Evolutionary conservation across 2,113 vertebrate genomes (phyloP).

Genomic region (Amphilophus citrinellus): DNA sequence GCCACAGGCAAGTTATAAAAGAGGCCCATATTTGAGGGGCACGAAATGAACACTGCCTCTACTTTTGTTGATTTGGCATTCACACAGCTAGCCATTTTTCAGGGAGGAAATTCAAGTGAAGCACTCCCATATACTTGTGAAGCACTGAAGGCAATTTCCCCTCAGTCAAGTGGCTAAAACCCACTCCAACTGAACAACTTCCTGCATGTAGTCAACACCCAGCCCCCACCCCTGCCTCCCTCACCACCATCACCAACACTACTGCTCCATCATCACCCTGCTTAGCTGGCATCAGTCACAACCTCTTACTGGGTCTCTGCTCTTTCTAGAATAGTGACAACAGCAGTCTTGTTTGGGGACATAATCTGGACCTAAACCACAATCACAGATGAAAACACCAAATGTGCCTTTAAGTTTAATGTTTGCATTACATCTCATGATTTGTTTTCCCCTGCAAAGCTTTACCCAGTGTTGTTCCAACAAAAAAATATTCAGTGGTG

Average conservation of each 20-base stretch:
- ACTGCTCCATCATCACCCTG: conserved; percentile 29
- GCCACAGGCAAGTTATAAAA: conserved; percentile 9
- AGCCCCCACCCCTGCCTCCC: too few relatives aligned
- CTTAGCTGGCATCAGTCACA: conserved; percentile 42
- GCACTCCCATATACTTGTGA: conserved; percentile 53
- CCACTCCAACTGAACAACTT: conserved; percentile 75
- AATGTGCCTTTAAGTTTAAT: neutral
- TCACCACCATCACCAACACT: neutral
- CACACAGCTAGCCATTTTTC: conserved; percentile 54
- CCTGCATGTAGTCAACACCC: conserved; percentile 58
- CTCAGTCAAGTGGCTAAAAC: conserved; percentile 70
- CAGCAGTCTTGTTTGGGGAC: conserved; percentile 14
- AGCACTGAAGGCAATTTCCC: conserved; percentile 64
- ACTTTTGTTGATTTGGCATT: conserved; percentile 67
- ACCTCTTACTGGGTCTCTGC: conserved; percentile 27
- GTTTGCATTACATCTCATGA: neutral
- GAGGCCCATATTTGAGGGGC: conserved; percentile 18
- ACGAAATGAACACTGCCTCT: conserved; percentile 41
- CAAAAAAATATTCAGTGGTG: neutral
- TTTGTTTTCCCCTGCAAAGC: neutral
- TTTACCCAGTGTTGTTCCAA: neutral
- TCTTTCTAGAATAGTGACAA: conserved; percentile 17
- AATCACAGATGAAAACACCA: neutral
- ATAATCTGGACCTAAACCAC: conserved; percentile 3
- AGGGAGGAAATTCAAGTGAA: conserved; percentile 60